Percentiles rank a stretch among this genome's conserved stretches.
phyloP scores from a whole-genome alignment of 2,797 vertebrate species.

The Aldrovandia affinis region DNA sequence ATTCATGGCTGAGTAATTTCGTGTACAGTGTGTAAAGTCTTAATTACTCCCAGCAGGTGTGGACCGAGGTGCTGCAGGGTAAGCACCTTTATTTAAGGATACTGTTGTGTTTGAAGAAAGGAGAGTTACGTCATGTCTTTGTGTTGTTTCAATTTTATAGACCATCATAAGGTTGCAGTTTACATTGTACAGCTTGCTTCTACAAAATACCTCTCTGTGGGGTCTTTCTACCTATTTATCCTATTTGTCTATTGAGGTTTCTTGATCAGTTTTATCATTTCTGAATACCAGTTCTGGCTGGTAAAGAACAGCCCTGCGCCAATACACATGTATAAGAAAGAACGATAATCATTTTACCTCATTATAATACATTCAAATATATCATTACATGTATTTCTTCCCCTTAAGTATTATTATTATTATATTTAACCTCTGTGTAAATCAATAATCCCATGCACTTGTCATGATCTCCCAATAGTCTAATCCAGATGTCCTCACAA shows the following conservation, averaged over 20 bases:
- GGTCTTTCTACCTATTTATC: not conserved
- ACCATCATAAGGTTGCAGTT: not conserved
- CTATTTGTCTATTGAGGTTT: not conserved
- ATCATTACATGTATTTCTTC: too few species aligned
- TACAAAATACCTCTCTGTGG: not conserved
- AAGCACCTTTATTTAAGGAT: not conserved
- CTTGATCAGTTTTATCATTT: not conserved
- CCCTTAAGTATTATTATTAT: too few species aligned
- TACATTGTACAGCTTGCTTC: not conserved
- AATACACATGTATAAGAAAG: not conserved
- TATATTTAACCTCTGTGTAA: too few species aligned
- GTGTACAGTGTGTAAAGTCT: not conserved
- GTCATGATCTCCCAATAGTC: too few species aligned
- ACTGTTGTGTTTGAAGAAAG: not conserved
- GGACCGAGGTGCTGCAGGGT: not conserved
- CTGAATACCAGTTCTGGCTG: not conserved
- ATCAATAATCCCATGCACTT: too few species aligned
- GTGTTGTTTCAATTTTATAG: not conserved
- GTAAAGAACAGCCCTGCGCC: not conserved
- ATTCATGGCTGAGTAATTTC: not conserved
- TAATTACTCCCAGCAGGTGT: constrained; percentile 9
- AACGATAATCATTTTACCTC: not conserved
- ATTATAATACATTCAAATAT: too few species aligned
- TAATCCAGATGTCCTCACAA: too few species aligned
- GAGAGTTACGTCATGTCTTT: not conserved